Base-by-base conservation (phyloP, 1,140 invertebrate species). In the Halictus rubicundus region DNA sequence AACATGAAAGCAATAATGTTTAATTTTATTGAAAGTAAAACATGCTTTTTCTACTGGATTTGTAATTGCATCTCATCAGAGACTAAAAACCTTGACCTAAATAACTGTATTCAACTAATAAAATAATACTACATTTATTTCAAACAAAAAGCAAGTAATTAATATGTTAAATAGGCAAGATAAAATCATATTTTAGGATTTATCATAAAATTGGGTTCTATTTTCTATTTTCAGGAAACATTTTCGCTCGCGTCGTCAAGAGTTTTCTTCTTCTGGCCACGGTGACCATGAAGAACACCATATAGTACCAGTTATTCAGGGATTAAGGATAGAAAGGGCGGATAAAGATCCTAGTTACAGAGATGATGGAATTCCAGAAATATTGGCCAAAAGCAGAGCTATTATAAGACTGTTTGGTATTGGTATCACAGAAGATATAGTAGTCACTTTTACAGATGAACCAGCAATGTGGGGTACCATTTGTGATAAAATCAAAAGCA, bases 361-460 rank as follows among this genome's bases (percentile, higher is more conserved):
- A 2, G 95, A 95, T 1, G 91, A 94, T 21, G 96, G 96, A 1
- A 92, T 97, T 52, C 96, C 96, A 0, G 94, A 94, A 78, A 94
- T 97, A 59, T 86, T 96, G 76, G 94, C 95, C 9, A 94, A 94
- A 16, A 92, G 90, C 0, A 89, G 91, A 25, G 93, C 95, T 57
- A 93, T 93, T 8, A 89, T 97, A 42, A 94, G 97, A 46, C 80
- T 98, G n/a, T 98, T 97, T 90, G 97, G 97, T 1, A 90, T 89
- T 39, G 95, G 95, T 23, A 93, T 97, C 64, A 95, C 94, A 0
- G 88, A 94, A 4, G 89, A 94, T 68, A 96, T 96, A 0, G 90
- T 95, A 19, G 94, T 98, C 60, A 94, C 95, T 0, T 96, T 98
- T 86, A 97, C 96, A 0, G 93, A 95, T 46, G 91, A 94, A 57